Conservation (phyloP, 1,140 invertebrate genomes). For the Drosophila elegans region DNA sequence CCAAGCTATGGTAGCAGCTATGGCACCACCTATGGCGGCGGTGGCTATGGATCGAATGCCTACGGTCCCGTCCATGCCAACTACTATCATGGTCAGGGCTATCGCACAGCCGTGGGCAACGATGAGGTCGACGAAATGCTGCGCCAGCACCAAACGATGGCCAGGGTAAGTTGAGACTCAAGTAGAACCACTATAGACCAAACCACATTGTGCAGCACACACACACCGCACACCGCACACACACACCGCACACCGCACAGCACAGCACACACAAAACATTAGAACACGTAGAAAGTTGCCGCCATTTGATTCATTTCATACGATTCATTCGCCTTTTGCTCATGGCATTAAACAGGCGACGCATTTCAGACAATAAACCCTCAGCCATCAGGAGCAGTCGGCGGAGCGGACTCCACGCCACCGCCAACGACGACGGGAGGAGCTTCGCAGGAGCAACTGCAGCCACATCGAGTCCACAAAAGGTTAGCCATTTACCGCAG, state of each 20-base stretch:
- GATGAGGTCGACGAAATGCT: conserved; percentile 77
- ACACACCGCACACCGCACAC: conserved; percentile 15
- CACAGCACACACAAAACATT: not conserved
- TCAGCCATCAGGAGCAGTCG: conserved; percentile 13
- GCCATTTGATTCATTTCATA: conserved; percentile 62
- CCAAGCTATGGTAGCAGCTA: conserved; percentile 25
- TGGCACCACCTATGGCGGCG: conserved; percentile 49
- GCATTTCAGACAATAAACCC: conserved; percentile 82
- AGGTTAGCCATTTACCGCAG: conserved; percentile 70
- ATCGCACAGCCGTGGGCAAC: conserved; percentile 72
- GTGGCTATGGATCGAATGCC: conserved; percentile 39
- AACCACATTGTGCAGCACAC: conserved; percentile 24
- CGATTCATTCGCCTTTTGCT: conserved; percentile 53
- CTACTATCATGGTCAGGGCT: conserved; percentile 39
- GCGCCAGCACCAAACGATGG: conserved; percentile 56
- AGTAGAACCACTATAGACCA: conserved; percentile 1
- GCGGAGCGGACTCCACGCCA: conserved; percentile 5
- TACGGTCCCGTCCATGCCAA: conserved; percentile 34
- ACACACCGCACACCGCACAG: conserved; percentile 14
- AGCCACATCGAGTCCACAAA: conserved; percentile 60
- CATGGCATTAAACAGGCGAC: conserved; percentile 84
- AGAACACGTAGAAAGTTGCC: conserved; percentile 15
- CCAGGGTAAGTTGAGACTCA: conserved; percentile 55
- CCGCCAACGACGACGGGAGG: conserved; percentile 18
- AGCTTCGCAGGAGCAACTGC: conserved; percentile 5